These are phyloP conservation scores for Monochamus saltuarius DNA, from an alignment of 1,140 invertebrate species.

Conservation along the genomic window DNA sequence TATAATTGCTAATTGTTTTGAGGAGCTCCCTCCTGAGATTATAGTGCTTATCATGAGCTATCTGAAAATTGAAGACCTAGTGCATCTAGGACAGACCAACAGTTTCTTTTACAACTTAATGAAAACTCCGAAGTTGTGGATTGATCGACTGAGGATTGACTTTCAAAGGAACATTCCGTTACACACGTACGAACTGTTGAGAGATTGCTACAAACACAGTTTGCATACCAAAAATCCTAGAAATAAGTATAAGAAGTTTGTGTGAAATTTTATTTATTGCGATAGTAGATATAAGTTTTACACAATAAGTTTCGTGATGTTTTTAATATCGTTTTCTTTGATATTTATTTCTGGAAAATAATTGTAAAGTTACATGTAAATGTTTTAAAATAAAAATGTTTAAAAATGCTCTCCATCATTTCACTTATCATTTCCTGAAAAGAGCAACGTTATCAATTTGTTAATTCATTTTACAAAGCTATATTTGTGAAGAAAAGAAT, in stretches of 20 bases:
- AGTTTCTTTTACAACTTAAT: constrained; percentile 1
- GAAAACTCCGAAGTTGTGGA: background rate
- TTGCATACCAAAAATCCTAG: background rate
- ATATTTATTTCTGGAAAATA: too few species aligned
- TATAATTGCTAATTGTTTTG: constrained; percentile 28
- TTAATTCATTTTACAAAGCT: too few species aligned
- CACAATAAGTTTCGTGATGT: too few species aligned
- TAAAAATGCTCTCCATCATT: too few species aligned
- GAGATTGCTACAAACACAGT: background rate
- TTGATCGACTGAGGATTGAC: background rate
- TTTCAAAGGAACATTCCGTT: background rate
- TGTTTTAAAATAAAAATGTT: too few species aligned
- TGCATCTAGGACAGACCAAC: constrained; percentile 18
- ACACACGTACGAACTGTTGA: background rate
- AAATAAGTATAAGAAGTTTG: background rate
- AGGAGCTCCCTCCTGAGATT: constrained; percentile 44
- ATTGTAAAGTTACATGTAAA: too few species aligned
- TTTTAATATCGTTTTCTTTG: too few species aligned
- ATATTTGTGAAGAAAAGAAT: too few species aligned
- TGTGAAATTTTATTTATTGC: background rate
- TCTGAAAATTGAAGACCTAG: constrained; percentile 10
- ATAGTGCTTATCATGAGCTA: constrained; percentile 31
- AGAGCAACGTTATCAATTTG: too few species aligned
- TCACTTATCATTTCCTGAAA: too few species aligned
- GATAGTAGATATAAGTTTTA: background rate